Conservation (phyloP, 2,888 invertebrate genomes). For the Lasiommata megera region DNA sequence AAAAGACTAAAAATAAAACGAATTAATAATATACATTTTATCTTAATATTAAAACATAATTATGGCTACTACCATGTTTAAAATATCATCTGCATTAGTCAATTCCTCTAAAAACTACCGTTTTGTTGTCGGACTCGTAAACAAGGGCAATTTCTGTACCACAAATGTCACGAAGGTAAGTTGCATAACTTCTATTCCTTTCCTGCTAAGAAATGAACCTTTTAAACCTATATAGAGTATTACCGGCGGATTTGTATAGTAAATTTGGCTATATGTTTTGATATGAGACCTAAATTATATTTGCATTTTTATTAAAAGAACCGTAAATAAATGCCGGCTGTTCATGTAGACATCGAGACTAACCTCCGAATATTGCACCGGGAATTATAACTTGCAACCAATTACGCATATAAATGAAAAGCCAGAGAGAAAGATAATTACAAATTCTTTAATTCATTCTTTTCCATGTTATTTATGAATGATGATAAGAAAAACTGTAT, state of each 20-base stretch:
- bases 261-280: no score
- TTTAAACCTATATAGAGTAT: no score
- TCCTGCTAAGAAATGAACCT: not conserved
- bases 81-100: slow-evolving; percentile 53
- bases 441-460: no score
- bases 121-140: slow-evolving; percentile 52
- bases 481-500: no score
- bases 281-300: no score
- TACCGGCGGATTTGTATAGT: no score
- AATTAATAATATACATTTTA: not conserved
- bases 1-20: slow-evolving; percentile 2
- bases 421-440: no score
- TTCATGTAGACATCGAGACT: not conserved
- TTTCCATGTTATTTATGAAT: no score
- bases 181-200: slow-evolving; percentile 59
- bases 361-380: no score
- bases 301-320: no score
- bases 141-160: slow-evolving; percentile 61
- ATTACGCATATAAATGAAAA: no score
- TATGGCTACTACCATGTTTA: slow-evolving; percentile 68
- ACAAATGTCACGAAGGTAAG: slow-evolving; percentile 68
- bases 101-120: slow-evolving; percentile 58
- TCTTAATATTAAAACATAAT: slow-evolving; percentile 31
- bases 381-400: no score
- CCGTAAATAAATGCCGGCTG: not conserved